Evolutionary conservation across 92 coral and sea anemone species (phyloP), one percentile per base, ranked within the genome.

Genomic region (Actinernus sp.): DNA sequence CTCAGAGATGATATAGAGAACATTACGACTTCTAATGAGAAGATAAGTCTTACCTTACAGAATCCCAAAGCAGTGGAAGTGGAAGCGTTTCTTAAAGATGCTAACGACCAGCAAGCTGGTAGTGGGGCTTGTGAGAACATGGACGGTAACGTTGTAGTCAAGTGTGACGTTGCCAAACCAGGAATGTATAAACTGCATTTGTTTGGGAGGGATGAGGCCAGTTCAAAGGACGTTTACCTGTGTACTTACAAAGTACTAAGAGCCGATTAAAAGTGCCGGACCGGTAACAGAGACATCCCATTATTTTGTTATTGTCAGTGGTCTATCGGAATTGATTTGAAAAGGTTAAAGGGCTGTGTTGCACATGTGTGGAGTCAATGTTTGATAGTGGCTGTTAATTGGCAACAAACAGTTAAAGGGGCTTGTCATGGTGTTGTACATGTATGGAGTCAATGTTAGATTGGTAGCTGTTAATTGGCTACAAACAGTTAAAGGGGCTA

Each of bases 1-100:
- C 53, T 73, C 3, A 22, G 21, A 2, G 51, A 49, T 12, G 45
- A 62, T 6, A 27, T 10, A 16, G 79, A 72, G 49, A 73, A 73
- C 53, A 73, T 73, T 17, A 45, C 52, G 5, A 45, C 22, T 6
- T 45, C 52, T 7, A 18, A 18, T 45, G 52, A 45, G 5, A 6
- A 5, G 18, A 5, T 45, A 5, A 45, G 18, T 17, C 21, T 45
- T 4, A 45, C 10, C 17, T 18, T 45, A 45, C 5, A 5, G 5
- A 45, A 45, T 45, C 52, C 52, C 22, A 45, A 45, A 18, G 17
- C 10, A 18, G 4, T 45, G 4, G 4, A 7, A 45, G 22, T 45
- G 5, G 4, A 4, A 9, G 52, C 52, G 4, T 8, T 9, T 45
- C 22, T 45, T 12, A 45, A 45, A 23, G 52, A 45, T 18, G 19